Evolutionary conservation across 2,888 invertebrate species (phyloP).

Genomic region (Pimpla rufipes): DNA sequence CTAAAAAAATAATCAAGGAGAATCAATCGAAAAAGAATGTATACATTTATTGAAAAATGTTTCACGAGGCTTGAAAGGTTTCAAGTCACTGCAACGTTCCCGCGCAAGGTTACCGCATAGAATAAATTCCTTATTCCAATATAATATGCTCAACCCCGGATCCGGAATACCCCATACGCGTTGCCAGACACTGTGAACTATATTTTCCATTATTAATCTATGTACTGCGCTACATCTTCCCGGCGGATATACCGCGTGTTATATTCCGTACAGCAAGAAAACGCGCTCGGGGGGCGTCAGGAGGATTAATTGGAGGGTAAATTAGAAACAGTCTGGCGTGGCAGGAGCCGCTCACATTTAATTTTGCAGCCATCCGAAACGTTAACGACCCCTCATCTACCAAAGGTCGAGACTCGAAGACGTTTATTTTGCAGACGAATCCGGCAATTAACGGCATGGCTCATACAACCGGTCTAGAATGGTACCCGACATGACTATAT

Average conservation of each 20-base stretch:
- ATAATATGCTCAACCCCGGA: not conserved
- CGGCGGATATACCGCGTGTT: conserved; percentile 47
- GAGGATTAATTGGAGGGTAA: conserved; percentile 66
- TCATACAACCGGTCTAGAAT: not conserved
- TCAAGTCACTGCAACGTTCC: no score
- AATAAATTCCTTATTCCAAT: not conserved
- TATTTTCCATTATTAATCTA: conserved; percentile 54
- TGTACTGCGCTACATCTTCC: conserved; percentile 39
- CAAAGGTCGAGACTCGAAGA: conserved; percentile 56
- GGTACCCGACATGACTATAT: not conserved
- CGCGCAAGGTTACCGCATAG: not conserved
- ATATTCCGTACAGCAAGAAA: conserved; percentile 57
- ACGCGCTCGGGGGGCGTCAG: conserved; percentile 52
- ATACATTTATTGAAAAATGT: no score
- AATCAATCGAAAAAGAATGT: no score
- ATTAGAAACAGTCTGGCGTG: conserved; percentile 64
- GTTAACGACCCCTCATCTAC: conserved; percentile 65
- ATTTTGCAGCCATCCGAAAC: conserved; percentile 65
- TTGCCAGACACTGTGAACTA: not conserved
- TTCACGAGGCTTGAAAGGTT: no score
- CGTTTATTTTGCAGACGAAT: conserved; percentile 51
- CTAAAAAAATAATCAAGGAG: no score
- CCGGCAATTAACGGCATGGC: not conserved
- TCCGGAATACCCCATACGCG: not conserved
- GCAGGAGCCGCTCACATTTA: conserved; percentile 57